Evolutionary conservation across 1,140 invertebrate genomes (phyloP).

Genomic region (Drosophila gunungcola): DNA sequence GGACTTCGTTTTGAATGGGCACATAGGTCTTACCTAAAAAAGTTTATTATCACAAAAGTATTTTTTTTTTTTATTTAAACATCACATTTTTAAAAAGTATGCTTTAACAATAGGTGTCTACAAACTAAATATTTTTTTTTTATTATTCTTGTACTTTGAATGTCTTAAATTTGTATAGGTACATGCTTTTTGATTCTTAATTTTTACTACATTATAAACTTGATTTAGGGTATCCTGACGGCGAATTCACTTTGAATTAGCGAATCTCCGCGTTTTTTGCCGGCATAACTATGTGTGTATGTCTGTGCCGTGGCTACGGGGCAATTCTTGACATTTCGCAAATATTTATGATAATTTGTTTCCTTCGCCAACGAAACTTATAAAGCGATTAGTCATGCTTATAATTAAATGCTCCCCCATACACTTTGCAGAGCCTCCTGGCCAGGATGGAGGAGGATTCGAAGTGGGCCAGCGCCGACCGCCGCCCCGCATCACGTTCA

Average conservation of each 20-base stretch:
- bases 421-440: constrained; percentile 61
- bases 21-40: too few species aligned
- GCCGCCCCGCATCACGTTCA: constrained; percentile 73
- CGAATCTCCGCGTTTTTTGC: constrained; percentile 5
- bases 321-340: constrained; percentile 40
- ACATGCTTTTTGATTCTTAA: too few species aligned
- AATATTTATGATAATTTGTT: constrained; percentile 54
- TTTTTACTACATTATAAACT: too few species aligned
- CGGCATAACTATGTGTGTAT: constrained; percentile 35
- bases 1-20: too few species aligned
- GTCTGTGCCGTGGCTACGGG: constrained; percentile 11
- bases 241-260: background rate
- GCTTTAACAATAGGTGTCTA: too few species aligned
- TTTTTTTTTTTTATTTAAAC: too few species aligned
- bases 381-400: constrained; percentile 37
- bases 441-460: constrained; percentile 12
- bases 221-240: constrained; percentile 11
- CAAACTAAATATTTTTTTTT: too few species aligned
- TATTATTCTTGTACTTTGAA: too few species aligned
- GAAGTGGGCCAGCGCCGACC: constrained; percentile 12
- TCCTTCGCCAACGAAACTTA: constrained; percentile 17
- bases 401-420: constrained; percentile 4
- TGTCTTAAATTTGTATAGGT: too few species aligned
- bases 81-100: too few species aligned
- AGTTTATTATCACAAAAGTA: too few species aligned